Percentiles rank a stretch among this genome's conserved stretches.
Evolutionary conservation across 2,113 vertebrate species (phyloP).

Genomic region (Pseudorhombus dupliciocellatus): DNA sequence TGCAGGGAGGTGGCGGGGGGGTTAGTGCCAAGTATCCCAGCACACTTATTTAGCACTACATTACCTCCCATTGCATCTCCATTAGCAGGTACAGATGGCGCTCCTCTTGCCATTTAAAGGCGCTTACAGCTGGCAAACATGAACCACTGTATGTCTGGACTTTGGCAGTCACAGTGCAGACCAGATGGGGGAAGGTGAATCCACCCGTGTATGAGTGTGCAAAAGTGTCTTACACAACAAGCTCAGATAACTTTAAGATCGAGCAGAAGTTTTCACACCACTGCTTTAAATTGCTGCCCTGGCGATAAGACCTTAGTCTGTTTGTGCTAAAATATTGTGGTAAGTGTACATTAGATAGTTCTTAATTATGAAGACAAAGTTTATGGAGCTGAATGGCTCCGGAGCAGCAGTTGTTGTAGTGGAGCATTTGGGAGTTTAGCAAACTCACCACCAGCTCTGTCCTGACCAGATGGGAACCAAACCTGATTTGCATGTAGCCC

Average conservation of each 20-base stretch:
- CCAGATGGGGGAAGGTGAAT: not conserved
- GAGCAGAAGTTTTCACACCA: too few species aligned
- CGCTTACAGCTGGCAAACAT: slow-evolving; percentile 66
- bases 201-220: not conserved
- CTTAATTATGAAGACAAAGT: too few species aligned
- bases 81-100: slow-evolving; percentile 75
- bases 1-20: slow-evolving; percentile 30
- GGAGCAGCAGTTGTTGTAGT: not conserved
- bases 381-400: too few species aligned
- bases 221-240: not conserved
- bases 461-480: not conserved
- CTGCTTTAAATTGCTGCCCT: too few species aligned
- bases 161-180: not conserved
- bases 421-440: not conserved
- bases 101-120: slow-evolving; percentile 62
- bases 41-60: slow-evolving; percentile 73
- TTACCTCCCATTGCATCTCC: slow-evolving; percentile 67
- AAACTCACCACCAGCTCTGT: not conserved
- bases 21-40: slow-evolving; percentile 57
- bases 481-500: not conserved
- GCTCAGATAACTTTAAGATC: not conserved
- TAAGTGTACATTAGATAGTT: too few species aligned
- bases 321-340: too few species aligned
- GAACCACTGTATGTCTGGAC: slow-evolving; percentile 54
- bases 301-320: too few species aligned